These are phyloP conservation scores for Dipus sagitta DNA, from an alignment of 2,797 vertebrate genomes.

Conservation along the genomic window DNA sequence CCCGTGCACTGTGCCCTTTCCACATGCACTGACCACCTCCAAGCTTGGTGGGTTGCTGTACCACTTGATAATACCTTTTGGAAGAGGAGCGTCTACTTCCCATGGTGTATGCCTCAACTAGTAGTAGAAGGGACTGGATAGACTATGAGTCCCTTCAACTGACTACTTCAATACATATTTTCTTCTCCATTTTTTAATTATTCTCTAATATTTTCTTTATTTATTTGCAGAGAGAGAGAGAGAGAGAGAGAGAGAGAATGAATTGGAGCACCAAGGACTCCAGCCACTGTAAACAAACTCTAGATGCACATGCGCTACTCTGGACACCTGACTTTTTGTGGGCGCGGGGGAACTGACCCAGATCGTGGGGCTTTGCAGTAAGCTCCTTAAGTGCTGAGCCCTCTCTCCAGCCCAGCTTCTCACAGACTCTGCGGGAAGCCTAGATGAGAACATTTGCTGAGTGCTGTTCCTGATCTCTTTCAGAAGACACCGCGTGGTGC, in stretches of 20 bases:
- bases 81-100: not conserved
- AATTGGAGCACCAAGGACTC: too few relatives aligned
- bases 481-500: not conserved
- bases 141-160: not conserved
- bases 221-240: too few relatives aligned
- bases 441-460: constrained; percentile 4
- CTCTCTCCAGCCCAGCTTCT: not conserved
- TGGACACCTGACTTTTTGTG: too few relatives aligned
- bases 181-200: not conserved
- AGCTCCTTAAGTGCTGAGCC: too few relatives aligned
- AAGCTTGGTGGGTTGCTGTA: not conserved
- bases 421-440: not conserved
- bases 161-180: not conserved
- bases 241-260: too few relatives aligned
- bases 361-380: too few relatives aligned
- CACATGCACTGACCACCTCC: not conserved
- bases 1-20: not conserved
- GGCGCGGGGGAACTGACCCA: too few relatives aligned
- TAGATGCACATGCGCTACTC: too few relatives aligned
- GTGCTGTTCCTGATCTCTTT: not conserved
- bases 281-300: too few relatives aligned
- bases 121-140: not conserved
- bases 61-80: not conserved
- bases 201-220: too few relatives aligned
- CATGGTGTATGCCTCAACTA: not conserved